phyloP scores from a whole-genome alignment of 2,113 vertebrate species.

The Uropsilus gracilis region DNA sequence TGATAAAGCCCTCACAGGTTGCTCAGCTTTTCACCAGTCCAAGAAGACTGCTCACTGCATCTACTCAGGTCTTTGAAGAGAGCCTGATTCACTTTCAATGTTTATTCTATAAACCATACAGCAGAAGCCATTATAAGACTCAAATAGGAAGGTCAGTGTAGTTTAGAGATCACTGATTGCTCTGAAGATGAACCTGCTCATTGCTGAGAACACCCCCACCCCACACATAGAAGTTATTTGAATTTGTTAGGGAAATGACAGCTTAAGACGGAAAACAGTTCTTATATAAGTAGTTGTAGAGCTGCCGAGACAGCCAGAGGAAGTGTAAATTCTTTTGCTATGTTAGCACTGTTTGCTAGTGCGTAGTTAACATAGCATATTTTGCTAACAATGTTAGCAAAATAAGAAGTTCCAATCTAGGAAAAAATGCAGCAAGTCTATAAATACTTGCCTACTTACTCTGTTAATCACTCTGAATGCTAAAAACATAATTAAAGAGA shows the following conservation, averaged over 20 bases:
- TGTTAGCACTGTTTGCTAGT: too few relatives aligned
- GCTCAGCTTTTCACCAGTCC: not conserved
- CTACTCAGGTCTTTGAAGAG: not conserved
- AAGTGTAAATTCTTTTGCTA: not conserved
- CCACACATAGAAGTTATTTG: not conserved
- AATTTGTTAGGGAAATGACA: not conserved
- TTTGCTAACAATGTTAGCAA: not conserved
- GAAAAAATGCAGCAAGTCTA: conserved; percentile 57
- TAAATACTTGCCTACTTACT: conserved; percentile 78
- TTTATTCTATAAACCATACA: not conserved
- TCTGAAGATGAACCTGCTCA: not conserved
- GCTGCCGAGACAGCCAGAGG: not conserved
- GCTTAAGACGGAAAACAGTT: not conserved
- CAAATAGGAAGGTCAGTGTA: not conserved
- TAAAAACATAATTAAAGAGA: conserved; percentile 80
- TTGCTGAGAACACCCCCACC: not conserved
- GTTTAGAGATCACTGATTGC: not conserved
- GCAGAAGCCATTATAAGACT: not conserved
- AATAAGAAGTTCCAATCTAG: not conserved
- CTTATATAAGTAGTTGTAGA: not conserved
- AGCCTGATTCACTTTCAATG: not conserved
- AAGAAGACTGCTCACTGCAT: not conserved
- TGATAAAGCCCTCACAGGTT: not conserved
- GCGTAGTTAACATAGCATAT: too few relatives aligned
- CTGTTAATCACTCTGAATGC: conserved; percentile 79